phyloP scores from a whole-genome alignment of 2,888 invertebrate species.

The Callimorpha dominula region DNA sequence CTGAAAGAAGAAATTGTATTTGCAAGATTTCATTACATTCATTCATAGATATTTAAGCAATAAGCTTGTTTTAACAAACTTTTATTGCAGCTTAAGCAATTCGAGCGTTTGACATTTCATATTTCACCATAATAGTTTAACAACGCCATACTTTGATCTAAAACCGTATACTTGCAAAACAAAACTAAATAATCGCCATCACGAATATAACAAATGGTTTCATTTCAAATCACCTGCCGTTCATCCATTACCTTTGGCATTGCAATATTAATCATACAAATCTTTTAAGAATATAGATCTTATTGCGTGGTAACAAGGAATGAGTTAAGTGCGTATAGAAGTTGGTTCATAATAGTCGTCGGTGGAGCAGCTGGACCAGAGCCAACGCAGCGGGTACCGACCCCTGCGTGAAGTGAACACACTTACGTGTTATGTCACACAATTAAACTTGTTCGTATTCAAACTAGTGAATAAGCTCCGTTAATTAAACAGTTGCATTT shows the following conservation, averaged over 20 bases:
- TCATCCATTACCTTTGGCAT: slow-evolving; percentile 57
- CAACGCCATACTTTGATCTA: slow-evolving; percentile 57
- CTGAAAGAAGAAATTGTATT: too few species aligned
- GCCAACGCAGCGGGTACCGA: slow-evolving; percentile 66
- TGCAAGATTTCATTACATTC: too few species aligned
- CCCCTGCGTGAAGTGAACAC: slow-evolving; percentile 55
- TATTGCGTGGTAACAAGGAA: slow-evolving; percentile 40
- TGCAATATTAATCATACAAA: slow-evolving; percentile 21
- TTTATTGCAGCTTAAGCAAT: background rate
- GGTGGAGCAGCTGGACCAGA: slow-evolving; percentile 54
- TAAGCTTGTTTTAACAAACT: background rate
- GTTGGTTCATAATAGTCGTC: slow-evolving; percentile 61
- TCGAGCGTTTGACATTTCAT: slow-evolving; percentile 46
- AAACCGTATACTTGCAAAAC: slow-evolving; percentile 50
- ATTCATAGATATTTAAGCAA: too few species aligned
- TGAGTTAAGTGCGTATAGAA: slow-evolving; percentile 36
- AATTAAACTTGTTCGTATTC: slow-evolving; percentile 35
- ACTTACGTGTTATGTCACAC: slow-evolving; percentile 46
- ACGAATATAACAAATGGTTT: slow-evolving; percentile 60
- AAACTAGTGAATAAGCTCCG: slow-evolving; percentile 27
- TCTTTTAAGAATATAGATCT: slow-evolving; percentile 28
- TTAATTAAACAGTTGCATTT: slow-evolving; percentile 23
- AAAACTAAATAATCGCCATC: slow-evolving; percentile 48
- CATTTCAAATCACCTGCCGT: slow-evolving; percentile 64
- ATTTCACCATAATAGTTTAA: slow-evolving; percentile 46